Percentiles rank a stretch among this genome's conserved stretches.
phyloP scores from a whole-genome alignment of 2,113 vertebrate species.

The Heptranchias perlo region DNA sequence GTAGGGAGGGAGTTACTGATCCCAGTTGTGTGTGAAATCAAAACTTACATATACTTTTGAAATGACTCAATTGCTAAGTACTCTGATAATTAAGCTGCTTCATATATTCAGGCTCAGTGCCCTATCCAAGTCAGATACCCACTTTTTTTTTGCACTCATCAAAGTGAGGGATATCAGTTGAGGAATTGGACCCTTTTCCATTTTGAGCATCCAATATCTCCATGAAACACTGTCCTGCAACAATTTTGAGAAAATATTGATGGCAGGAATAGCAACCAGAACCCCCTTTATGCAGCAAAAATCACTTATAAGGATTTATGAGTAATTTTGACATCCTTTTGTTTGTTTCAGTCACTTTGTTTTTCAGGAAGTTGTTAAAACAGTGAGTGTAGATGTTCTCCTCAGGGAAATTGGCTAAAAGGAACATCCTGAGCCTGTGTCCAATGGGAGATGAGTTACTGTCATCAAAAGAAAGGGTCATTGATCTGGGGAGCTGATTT shows the following conservation, averaged over 20 bases:
- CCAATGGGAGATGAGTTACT: slow-evolving; percentile 8
- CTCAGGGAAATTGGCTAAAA: neutral
- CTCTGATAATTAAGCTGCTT: neutral
- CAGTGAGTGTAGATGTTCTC: neutral
- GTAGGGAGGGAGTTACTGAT: neutral
- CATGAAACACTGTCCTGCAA: neutral
- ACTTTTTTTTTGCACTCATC: neutral
- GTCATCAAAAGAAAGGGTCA: neutral
- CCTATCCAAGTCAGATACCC: neutral
- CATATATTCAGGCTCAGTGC: neutral
- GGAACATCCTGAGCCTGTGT: neutral
- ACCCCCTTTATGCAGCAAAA: neutral
- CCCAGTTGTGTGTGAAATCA: neutral
- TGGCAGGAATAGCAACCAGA: neutral
- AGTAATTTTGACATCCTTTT: neutral
- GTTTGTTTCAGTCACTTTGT: slow-evolving; percentile 11
- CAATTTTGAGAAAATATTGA: neutral
- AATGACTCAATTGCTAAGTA: neutral
- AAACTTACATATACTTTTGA: neutral
- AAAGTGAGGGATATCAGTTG: neutral
- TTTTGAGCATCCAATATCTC: neutral
- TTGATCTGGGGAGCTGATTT: neutral
- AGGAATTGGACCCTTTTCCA: neutral
- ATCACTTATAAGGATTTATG: neutral
- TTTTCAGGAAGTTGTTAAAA: slow-evolving; percentile 2